Evolutionary conservation across 2,113 vertebrate species (phyloP), one percentile per base, ranked within the genome.

Genomic region (Edolisoma coerulescens): DNA sequence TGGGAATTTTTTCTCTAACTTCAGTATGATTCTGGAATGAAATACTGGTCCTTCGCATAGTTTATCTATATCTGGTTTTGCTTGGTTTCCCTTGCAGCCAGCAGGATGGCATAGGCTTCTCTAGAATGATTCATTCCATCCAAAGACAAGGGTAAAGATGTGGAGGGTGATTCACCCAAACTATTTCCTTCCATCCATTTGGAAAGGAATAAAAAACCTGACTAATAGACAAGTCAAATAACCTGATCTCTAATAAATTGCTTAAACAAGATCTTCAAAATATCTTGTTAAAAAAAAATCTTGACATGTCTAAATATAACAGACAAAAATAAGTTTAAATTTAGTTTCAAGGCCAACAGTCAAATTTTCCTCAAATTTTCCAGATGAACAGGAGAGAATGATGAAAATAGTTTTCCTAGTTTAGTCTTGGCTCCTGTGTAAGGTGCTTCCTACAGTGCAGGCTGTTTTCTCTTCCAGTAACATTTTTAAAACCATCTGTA

Each of bases 161-260:
- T 35, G 68, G 19, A 76, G 9, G 16, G 35, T 94, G 92, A 94
- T 93, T 95, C 95, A 94, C 71, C 45, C 85, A n/a, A 84, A 71
- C 73, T 67, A 61, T 73, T 86, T 69, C 18, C 12, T 88, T 83
- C 54, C 8, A 83, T 57, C 26, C 11, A 7, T 33, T 80, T 45
- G 37, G 42, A 83, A 14, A 14, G 24, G 44, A 95, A n/a, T 18
- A 15, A 79, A 76, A 87, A 75, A 44, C 12, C 57, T 85, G 75
- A 90, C 63, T 73, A 54, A 76, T 5, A 53, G 70, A 16, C 53
- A 88, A 83, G 41, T 80, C 37, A 88, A 70, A 85, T 83, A 90
- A 65, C 10, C 59, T 88, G 16, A 53, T 78, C 21, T 75, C 68
- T 93, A 84, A 87, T 57, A 63, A 90, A 65, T 74, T 0, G 2